Percentiles rank a stretch among this genome's conserved stretches.
Conservation (phyloP, 2,888 invertebrate species). For the Patella pellucida region DNA sequence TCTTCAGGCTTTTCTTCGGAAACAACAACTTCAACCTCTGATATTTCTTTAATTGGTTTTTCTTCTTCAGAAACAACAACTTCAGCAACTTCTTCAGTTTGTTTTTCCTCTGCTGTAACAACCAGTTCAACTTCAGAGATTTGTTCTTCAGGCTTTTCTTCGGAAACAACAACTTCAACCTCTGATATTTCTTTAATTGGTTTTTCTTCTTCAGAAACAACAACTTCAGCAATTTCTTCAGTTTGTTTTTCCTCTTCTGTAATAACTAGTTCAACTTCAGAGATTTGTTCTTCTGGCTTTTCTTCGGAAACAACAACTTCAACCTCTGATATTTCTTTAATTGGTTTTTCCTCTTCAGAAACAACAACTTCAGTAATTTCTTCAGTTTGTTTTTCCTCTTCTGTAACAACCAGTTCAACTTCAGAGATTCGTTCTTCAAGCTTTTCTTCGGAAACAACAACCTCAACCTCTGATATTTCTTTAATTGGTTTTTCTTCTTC, state of each 20-base stretch:
- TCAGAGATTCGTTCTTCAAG: conserved; percentile 19
- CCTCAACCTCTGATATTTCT: neutral
- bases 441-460: neutral
- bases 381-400: neutral
- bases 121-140: conserved; percentile 5
- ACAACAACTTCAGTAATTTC: neutral
- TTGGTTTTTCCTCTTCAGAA: neutral
- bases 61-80: neutral
- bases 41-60: conserved; percentile 20
- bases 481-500: neutral
- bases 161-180: neutral
- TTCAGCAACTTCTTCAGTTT: neutral
- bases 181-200: neutral
- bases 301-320: neutral
- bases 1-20: neutral
- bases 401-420: neutral
- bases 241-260: neutral
- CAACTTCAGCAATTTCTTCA: neutral
- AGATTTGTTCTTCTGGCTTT: neutral
- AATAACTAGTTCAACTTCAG: neutral
- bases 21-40: conserved; percentile 15
- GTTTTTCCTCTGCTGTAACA: conserved; percentile 7
- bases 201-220: neutral
- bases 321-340: neutral
- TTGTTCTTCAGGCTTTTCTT: neutral